A percentile compares a stretch with the other conserved stretches of the same genome.
phyloP scores from a whole-genome alignment of 2,113 vertebrate genomes.

The Reinhardtius hippoglossoides region DNA sequence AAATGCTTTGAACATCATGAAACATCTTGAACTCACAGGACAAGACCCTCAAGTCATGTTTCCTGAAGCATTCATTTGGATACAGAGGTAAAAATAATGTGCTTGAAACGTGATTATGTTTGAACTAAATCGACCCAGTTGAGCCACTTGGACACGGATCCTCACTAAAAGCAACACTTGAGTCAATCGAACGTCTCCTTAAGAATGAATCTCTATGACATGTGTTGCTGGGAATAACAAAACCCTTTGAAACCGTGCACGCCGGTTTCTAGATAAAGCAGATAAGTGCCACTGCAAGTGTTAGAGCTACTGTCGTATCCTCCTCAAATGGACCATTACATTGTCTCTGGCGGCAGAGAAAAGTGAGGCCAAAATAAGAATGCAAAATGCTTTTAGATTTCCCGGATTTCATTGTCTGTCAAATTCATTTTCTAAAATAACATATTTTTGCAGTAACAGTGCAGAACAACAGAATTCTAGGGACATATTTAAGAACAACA shows the following conservation, averaged over 20 bases:
- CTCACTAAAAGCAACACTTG: slow-evolving; percentile 15
- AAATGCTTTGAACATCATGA: slow-evolving; percentile 33
- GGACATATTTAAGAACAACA: too few relatives aligned
- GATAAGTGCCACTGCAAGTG: too few relatives aligned
- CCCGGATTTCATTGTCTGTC: too few relatives aligned
- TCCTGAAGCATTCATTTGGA: slow-evolving; percentile 31
- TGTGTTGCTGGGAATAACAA: slow-evolving; percentile 28
- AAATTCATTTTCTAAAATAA: too few relatives aligned
- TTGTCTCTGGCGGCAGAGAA: too few relatives aligned
- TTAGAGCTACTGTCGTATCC: too few relatives aligned
- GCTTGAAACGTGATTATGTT: slow-evolving; percentile 13
- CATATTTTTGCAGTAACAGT: too few relatives aligned
- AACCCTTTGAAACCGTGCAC: background rate
- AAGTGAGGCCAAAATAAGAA: too few relatives aligned
- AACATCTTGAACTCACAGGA: background rate
- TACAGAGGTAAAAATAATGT: slow-evolving; percentile 24
- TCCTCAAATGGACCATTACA: too few relatives aligned
- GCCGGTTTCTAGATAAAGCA: too few relatives aligned
- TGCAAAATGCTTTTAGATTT: too few relatives aligned
- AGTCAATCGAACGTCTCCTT: slow-evolving; percentile 23
- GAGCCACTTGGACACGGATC: background rate
- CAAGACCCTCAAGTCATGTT: slow-evolving; percentile 39
- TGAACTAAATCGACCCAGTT: slow-evolving; percentile 14
- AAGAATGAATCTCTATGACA: slow-evolving; percentile 18
- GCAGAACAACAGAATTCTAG: too few relatives aligned